Evolutionary conservation across 2,797 vertebrate genomes (phyloP).

Genomic region (Clarias platycephalus): DNA sequence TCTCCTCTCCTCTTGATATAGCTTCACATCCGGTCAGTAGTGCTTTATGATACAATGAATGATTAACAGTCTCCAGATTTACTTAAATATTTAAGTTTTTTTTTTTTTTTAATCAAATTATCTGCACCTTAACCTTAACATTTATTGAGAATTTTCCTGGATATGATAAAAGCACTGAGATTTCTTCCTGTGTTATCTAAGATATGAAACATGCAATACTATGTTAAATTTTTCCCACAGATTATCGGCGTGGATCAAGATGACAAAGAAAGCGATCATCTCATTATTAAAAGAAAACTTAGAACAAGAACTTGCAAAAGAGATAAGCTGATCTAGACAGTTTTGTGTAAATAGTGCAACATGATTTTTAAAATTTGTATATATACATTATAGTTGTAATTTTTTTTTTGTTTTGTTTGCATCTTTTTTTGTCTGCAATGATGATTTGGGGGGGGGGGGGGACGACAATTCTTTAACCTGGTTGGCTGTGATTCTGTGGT

Average conservation of each 20-base stretch:
- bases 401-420: not conserved
- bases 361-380: not conserved
- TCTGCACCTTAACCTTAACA: not conserved
- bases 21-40: slow-evolving; percentile 64
- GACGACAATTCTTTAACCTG: not conserved
- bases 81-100: too few relatives aligned
- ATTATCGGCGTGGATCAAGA: slow-evolving; percentile 59
- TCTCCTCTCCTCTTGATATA: slow-evolving; percentile 59
- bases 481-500: not conserved
- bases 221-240: slow-evolving; percentile 49
- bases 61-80: not conserved
- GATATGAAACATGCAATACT: not conserved
- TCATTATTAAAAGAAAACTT: slow-evolving; percentile 84
- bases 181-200: not conserved
- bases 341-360: not conserved
- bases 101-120: not conserved
- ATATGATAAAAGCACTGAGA: not conserved
- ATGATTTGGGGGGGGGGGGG: not conserved
- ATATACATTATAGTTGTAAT: not conserved
- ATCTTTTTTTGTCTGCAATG: not conserved
- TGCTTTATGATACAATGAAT: not conserved
- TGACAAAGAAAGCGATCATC: slow-evolving; percentile 85
- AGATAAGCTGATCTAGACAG: too few relatives aligned
- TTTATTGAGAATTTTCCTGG: not conserved
- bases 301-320: slow-evolving; percentile 69